Evolutionary conservation across 2,888 invertebrate genomes (phyloP), one percentile per base, ranked within the genome.

Genomic region (Cataglyphis rosenhaueri): DNA sequence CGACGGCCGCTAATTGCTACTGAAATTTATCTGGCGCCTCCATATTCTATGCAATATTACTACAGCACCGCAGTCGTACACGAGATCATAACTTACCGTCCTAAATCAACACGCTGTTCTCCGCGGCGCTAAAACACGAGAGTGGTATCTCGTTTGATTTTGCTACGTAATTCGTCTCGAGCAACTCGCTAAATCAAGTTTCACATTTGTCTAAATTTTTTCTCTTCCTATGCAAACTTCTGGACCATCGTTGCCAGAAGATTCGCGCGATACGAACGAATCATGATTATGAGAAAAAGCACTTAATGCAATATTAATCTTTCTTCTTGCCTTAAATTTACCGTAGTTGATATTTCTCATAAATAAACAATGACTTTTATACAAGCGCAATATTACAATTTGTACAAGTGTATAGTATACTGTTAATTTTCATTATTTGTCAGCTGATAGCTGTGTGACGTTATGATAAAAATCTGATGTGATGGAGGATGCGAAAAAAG

Each of bases 1-100:
- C 82, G 85, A 86, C 88, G 85, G 85, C 83, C 88, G 89, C 91
- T 92, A 92, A 92, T 92, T 91, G 91, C 90, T 83, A 83, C 86
- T 87, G 75, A 83, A 90, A 90, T 90, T 90, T 90, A 90, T 90
- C 90, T 89, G 86, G 86, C 85, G 83, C 86, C 86, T 85, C 87
- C 86, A 89, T 88, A 89, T 89, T 89, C 88, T 86, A 82, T 74
- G 82, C 74, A 75, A 87, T 89, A 88, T 87, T 88, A 86, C 87
- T 61, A 74, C 74, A 48, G 73, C 55, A 41, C 38, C 68, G 79
- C 78, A 68, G 68, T 75, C 68, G 75, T 83, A 70, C 83, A 68
- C 64, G 79, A 71, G 82, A 84, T 84, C 85, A 83, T 88, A 87
- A 87, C 85, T 89, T 87, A 85, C 88, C 81, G 84, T 83, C 84